These are phyloP conservation scores for Actinia tenebrosa DNA, from an alignment of 64 coral and sea anemone genomes.

Conservation along the genomic window DNA sequence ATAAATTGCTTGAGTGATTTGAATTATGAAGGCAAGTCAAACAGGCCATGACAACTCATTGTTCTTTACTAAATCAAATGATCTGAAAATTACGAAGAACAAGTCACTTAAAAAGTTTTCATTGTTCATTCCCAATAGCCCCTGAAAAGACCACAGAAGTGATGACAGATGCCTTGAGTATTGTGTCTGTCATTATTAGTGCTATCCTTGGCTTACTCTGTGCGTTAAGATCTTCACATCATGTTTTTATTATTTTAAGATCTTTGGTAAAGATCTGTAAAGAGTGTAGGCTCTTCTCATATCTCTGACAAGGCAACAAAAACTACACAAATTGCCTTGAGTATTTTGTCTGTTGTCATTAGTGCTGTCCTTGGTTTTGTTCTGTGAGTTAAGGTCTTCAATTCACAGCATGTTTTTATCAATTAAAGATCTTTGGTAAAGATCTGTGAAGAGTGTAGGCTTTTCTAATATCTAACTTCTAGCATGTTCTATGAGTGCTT, in stretches of 20 bases:
- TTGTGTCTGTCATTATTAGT: not conserved
- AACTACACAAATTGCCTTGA: not conserved
- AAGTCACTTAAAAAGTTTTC: not conserved
- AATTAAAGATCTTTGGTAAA: not conserved
- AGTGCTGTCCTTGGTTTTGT: not conserved
- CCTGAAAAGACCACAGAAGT: not conserved
- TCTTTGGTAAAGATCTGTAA: not conserved
- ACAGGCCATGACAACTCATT: not conserved
- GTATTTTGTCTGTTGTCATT: not conserved
- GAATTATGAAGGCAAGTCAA: not conserved
- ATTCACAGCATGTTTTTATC: not conserved
- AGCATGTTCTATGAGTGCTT: not conserved
- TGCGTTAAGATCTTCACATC: not conserved
- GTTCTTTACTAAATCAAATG: not conserved
- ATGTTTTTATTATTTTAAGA: not conserved
- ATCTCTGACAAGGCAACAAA: not conserved
- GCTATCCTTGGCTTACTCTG: not conserved
- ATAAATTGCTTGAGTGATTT: slow-evolving; percentile 8
- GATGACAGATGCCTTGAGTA: not conserved
- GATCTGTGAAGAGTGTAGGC: not conserved
- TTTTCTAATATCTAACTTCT: not conserved
- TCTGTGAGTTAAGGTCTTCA: not conserved
- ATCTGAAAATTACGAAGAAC: not conserved
- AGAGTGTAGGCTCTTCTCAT: not conserved
- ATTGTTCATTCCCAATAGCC: not conserved